Percentiles rank a stretch among this genome's conserved stretches.
phyloP scores from a whole-genome alignment of 1,140 invertebrate genomes.

The Linepithema humile region DNA sequence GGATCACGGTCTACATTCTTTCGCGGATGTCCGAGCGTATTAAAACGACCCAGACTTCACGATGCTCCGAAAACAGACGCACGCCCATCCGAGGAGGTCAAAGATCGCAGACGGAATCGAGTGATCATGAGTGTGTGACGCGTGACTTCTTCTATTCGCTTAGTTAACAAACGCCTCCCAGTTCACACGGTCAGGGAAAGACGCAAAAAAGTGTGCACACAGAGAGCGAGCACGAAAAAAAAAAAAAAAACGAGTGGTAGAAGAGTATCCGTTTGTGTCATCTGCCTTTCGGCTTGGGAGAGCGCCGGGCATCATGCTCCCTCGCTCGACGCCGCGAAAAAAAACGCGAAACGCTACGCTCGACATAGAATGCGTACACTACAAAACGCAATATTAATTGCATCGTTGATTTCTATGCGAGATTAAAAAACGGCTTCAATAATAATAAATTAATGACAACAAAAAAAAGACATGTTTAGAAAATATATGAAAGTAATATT shows the following conservation, averaged over 20 bases:
- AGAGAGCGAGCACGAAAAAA: neutral
- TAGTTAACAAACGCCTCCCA: slow-evolving; percentile 23
- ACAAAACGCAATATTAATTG: neutral
- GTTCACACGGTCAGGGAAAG: slow-evolving; percentile 29
- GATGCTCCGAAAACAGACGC: neutral
- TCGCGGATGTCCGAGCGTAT: neutral
- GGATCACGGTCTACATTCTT: slow-evolving; percentile 15
- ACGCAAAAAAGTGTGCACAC: neutral
- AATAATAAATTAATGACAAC: neutral
- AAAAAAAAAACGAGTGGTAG: too few species aligned
- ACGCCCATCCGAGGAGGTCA: neutral
- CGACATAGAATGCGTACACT: too few species aligned
- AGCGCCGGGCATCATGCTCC: slow-evolving; percentile 1
- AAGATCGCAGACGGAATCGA: slow-evolving; percentile 3
- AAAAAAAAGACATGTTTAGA: neutral
- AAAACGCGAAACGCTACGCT: neutral
- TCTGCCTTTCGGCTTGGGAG: slow-evolving; percentile 36
- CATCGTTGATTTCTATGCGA: neutral
- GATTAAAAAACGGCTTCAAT: neutral
- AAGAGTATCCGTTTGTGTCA: slow-evolving; percentile 32
- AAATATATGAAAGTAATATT: neutral
- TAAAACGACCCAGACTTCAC: neutral
- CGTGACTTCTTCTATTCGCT: neutral
- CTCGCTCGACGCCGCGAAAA: slow-evolving; percentile 6
- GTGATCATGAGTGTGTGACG: neutral